Conservation (phyloP, 2,113 vertebrate genomes). For the Microtus pennsylvanicus region DNA sequence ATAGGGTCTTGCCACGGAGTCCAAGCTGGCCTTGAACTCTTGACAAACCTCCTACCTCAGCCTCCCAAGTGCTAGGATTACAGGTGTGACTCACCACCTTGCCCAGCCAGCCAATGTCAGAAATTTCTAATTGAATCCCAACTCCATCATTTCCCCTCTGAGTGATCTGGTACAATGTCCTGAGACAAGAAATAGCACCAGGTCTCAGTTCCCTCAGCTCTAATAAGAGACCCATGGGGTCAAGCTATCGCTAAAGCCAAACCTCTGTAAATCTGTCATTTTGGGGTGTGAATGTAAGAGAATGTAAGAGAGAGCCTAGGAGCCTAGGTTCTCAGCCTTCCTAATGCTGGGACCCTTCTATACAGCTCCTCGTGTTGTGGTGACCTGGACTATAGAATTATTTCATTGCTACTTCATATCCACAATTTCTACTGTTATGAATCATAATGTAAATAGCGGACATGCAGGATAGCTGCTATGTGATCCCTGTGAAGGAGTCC, state of each 20-base stretch:
- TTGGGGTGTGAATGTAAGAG: conserved; percentile 58
- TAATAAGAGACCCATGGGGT: neutral
- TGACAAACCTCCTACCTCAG: neutral
- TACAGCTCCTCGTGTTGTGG: neutral
- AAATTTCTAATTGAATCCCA: conserved; percentile 35
- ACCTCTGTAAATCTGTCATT: neutral
- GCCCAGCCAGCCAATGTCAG: neutral
- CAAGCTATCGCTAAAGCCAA: neutral
- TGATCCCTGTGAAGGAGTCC: neutral
- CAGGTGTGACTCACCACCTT: neutral
- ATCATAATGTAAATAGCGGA: neutral
- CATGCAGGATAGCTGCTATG: neutral
- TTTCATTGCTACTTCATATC: neutral
- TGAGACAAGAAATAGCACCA: neutral
- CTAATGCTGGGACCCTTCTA: neutral
- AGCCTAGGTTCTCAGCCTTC: neutral
- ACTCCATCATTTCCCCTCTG: neutral
- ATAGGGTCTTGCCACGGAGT: neutral
- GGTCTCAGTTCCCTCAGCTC: conserved; percentile 37
- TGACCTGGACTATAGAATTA: neutral
- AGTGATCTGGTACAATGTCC: conserved; percentile 18
- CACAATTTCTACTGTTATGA: neutral
- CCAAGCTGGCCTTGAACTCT: neutral
- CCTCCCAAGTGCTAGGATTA: neutral
- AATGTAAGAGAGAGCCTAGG: conserved; percentile 52